These are phyloP conservation scores for Holacanthus passer DNA, from an alignment of 2,113 vertebrate species.

Conservation along the genomic window DNA sequence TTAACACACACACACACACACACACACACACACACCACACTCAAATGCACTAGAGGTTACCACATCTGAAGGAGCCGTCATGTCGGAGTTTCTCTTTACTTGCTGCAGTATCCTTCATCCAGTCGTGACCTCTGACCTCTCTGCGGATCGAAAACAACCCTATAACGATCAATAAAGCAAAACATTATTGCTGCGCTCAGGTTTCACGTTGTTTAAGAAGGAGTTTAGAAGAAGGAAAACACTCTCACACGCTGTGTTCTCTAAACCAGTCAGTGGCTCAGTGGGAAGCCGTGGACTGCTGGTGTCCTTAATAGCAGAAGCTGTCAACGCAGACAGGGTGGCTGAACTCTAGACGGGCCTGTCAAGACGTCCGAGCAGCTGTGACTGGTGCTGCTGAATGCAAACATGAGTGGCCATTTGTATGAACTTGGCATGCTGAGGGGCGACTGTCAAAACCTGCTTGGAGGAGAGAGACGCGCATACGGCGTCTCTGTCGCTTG, in stretches of 20 bases:
- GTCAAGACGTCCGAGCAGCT: constrained; percentile 75
- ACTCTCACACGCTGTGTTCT: constrained; percentile 31
- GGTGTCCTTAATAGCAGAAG: constrained; percentile 70
- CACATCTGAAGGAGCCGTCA: constrained; percentile 21
- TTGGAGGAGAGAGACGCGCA: constrained; percentile 32
- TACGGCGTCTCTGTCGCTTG: constrained; percentile 13
- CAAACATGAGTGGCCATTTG: constrained; percentile 78
- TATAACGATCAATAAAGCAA: constrained; percentile 2
- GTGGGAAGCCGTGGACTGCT: constrained; percentile 57
- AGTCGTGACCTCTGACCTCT: constrained; percentile 12
- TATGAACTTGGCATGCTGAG: constrained; percentile 68
- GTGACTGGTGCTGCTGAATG: constrained; percentile 68
- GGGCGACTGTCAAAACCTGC: constrained; percentile 66
- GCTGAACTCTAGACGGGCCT: constrained; percentile 70
- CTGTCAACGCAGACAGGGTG: constrained; percentile 75
- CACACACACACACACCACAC: constrained; percentile 38
- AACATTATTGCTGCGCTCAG: not conserved
- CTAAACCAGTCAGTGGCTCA: constrained; percentile 53
- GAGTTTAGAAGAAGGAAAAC: constrained; percentile 33
- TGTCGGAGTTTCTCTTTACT: not conserved
- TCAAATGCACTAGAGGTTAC: constrained; percentile 31
- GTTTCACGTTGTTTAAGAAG: constrained; percentile 1
- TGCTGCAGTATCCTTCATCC: not conserved
- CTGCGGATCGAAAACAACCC: constrained; percentile 6
- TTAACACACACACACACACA: constrained; percentile 45